A percentile compares a stretch with the other conserved stretches of the same genome.
Evolutionary conservation across 1,140 invertebrate species (phyloP).

Genomic region (Sinella curviseta): DNA sequence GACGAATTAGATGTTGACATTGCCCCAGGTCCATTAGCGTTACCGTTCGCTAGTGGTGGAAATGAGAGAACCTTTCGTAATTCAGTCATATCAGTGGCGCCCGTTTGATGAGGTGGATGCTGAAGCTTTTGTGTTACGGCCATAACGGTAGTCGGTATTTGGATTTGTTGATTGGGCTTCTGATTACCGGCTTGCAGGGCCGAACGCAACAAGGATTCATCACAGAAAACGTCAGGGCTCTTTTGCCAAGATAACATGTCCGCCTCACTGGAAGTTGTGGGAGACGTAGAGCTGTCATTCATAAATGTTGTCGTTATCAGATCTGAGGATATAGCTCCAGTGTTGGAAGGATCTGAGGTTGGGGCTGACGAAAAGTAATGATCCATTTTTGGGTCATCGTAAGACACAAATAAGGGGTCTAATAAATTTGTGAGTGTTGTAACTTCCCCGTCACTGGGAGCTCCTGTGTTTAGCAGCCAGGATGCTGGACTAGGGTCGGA

Average conservation of each 20-base stretch:
- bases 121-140: slow-evolving; percentile 2
- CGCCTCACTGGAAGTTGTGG: slow-evolving; percentile 14
- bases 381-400: slow-evolving; percentile 41
- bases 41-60: slow-evolving; percentile 35
- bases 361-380: slow-evolving; percentile 30
- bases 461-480: slow-evolving; percentile 34
- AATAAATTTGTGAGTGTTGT: slow-evolving; percentile 47
- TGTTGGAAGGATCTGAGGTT: slow-evolving; percentile 1
- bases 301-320: slow-evolving; percentile 43
- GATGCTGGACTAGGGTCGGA: slow-evolving; percentile 26
- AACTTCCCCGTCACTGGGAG: slow-evolving; percentile 38
- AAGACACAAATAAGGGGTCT: slow-evolving; percentile 48
- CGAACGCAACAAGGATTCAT: slow-evolving; percentile 43
- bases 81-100: slow-evolving; percentile 43
- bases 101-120: background rate
- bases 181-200: slow-evolving; percentile 44
- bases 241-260: slow-evolving; percentile 42
- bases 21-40: background rate
- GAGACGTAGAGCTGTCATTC: slow-evolving; percentile 8
- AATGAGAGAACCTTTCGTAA: slow-evolving; percentile 46
- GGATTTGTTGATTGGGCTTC: background rate
- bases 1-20: background rate
- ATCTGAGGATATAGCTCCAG: slow-evolving; percentile 41
- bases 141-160: background rate
- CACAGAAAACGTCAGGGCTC: slow-evolving; percentile 34